Evolutionary conservation across 2,888 invertebrate genomes (phyloP), one percentile per base, ranked within the genome.

Genomic region (Icerya purchasi): DNA sequence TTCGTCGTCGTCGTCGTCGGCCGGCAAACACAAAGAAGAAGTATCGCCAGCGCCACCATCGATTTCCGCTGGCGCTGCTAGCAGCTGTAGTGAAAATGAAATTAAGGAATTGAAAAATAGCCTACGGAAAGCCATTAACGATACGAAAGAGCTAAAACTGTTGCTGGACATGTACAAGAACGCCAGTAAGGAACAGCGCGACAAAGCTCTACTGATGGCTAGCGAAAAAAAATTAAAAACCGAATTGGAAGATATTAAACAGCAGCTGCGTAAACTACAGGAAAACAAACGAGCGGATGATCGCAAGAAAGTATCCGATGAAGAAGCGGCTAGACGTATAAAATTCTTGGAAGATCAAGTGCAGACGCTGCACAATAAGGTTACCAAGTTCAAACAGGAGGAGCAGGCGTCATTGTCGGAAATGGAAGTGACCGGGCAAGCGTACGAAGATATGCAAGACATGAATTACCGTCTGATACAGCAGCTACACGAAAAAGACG

Each of bases 381-480:
- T 89, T 63, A 86, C 87, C 1, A 83, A 80, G 60, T 87, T 88
- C 68, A 89, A 89, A 72, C 83, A 84, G 76, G 93, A 96, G 71
- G 96, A 97, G 72, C 96, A 97, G 69, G 93, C 94, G 0, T 76
- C 98, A 57, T 75, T 97, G 19, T 96, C 91, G 70, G 98, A 98
- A 74, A 96, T 98, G 92, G 97, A 98, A 71, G 93, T 94, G 2
- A 98, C 97, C 0, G 97, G 97, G 0, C 96, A 96, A 72, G 97
- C 97, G 1, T 94, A 94, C 70, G 97, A 98, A 71, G 97, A 98
- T 69, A 94, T 96, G 93, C 96, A 97, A 74, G 96, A 97, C 68
- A 96, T 96, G 74, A 96, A 96, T 73, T 90, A 91, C 0, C 76
- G 94, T 50, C 78, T 97, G 21, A 86, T 97, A 57, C 93, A 96